Evolutionary conservation across 2,797 vertebrate species (phyloP).

Genomic region (Mus spretus): DNA sequence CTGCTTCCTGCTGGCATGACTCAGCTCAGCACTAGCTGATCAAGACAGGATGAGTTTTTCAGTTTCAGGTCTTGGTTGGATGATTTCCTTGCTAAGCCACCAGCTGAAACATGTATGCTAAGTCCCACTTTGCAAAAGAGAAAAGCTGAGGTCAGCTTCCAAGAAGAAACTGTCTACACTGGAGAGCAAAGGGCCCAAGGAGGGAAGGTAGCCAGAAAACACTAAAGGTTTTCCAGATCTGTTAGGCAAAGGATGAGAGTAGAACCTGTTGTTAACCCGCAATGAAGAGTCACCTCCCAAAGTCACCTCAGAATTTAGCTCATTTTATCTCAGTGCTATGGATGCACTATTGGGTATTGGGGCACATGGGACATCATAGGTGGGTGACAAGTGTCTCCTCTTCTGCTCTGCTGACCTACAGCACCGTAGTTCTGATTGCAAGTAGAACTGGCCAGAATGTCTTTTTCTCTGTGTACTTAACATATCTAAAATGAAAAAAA

Average conservation of each 20-base stretch:
- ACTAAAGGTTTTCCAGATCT: neutral
- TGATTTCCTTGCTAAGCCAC: neutral
- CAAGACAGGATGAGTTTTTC: neutral
- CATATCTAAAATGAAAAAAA: conserved; percentile 44
- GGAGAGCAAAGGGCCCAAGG: neutral
- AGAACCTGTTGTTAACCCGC: neutral
- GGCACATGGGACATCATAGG: neutral
- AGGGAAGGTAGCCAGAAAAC: neutral
- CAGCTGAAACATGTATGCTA: neutral
- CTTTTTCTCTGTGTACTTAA: conserved; percentile 31
- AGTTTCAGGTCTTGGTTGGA: neutral
- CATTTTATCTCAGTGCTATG: neutral
- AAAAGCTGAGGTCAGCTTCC: neutral
- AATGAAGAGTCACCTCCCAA: neutral
- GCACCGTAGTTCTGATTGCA: neutral
- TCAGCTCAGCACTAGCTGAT: neutral
- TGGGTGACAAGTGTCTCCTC: neutral
- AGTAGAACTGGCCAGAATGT: neutral
- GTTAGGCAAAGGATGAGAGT: neutral
- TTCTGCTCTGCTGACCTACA: neutral
- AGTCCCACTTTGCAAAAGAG: neutral
- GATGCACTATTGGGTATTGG: neutral
- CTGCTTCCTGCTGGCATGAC: neutral
- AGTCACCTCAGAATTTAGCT: neutral
- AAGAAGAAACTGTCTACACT: neutral